A percentile compares a stretch with the other conserved stretches of the same genome.
Evolutionary conservation across 2,113 vertebrate species (phyloP).

Genomic region (Delphinus delphis): DNA sequence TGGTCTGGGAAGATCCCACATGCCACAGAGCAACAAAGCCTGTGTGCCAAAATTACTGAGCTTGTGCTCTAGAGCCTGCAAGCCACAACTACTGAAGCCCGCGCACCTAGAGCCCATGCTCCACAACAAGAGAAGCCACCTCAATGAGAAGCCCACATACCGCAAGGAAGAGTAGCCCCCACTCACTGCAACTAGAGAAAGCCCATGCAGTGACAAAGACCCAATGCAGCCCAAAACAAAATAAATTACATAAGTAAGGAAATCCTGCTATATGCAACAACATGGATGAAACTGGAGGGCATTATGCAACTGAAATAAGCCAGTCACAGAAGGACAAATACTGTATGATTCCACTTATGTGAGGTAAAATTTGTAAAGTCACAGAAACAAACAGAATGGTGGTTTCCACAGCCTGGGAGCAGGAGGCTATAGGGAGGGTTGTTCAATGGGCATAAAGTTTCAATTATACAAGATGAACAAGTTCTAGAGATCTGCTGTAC

Average conservation of each 20-base stretch:
- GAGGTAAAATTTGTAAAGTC: background rate
- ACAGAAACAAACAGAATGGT: background rate
- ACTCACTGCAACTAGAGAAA: no score
- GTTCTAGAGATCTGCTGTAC: background rate
- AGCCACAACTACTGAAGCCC: no score
- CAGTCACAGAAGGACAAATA: background rate
- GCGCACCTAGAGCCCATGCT: no score
- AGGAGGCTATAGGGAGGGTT: background rate
- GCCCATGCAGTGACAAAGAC: no score
- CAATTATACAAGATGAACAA: background rate
- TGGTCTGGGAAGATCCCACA: no score
- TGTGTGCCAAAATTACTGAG: no score
- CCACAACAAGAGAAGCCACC: no score
- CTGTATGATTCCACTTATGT: background rate
- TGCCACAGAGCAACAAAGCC: no score
- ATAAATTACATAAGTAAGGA: background rate
- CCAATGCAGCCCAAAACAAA: no score
- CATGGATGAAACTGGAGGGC: background rate
- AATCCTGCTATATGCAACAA: background rate
- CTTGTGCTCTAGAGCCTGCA: no score
- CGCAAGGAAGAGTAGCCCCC: no score
- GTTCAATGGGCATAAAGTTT: background rate
- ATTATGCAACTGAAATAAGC: background rate
- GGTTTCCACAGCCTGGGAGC: background rate
- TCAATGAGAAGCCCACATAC: no score